Evolutionary conservation across 1,140 invertebrate genomes (phyloP).

Genomic region (Trichonephila clavipes): DNA sequence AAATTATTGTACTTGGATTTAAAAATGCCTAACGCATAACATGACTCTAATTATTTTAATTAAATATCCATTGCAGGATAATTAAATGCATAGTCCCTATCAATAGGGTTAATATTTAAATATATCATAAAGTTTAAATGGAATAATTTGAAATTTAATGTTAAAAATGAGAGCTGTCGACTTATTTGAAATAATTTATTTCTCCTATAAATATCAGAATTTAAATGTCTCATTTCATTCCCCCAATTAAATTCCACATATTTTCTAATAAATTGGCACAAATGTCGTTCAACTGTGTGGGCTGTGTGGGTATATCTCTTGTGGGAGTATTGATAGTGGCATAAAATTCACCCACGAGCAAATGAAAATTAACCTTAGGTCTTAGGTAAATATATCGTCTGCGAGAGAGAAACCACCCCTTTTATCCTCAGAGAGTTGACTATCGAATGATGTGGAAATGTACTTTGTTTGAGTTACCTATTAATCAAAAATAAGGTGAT

Average conservation of each 20-base stretch:
- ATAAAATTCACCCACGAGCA: constrained; percentile 14
- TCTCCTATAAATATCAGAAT: neutral
- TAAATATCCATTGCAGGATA: too few relatives aligned
- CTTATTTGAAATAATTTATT: constrained; percentile 44
- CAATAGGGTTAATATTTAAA: too few relatives aligned
- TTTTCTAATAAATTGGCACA: constrained; percentile 24
- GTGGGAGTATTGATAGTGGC: constrained; percentile 31
- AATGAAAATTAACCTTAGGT: constrained; percentile 46
- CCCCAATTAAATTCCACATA: neutral
- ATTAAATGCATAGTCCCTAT: too few relatives aligned
- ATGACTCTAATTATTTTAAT: too few relatives aligned
- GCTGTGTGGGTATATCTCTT: neutral
- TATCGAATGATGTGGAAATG: neutral
- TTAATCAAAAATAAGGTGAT: constrained; percentile 65
- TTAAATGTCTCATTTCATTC: neutral
- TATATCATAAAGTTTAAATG: too few relatives aligned
- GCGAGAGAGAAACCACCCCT: neutral
- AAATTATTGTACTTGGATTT: neutral
- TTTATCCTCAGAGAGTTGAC: constrained; percentile 43
- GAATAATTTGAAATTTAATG: neutral
- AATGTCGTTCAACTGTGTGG: neutral
- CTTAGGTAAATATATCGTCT: constrained; percentile 58
- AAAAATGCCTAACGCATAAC: neutral
- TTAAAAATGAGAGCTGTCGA: too few relatives aligned
- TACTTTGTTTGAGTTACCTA: constrained; percentile 52